A percentile compares a stretch with the other conserved stretches of the same genome.
Conservation (phyloP, 2,888 invertebrate species). For the Keiferia lycopersicella region DNA sequence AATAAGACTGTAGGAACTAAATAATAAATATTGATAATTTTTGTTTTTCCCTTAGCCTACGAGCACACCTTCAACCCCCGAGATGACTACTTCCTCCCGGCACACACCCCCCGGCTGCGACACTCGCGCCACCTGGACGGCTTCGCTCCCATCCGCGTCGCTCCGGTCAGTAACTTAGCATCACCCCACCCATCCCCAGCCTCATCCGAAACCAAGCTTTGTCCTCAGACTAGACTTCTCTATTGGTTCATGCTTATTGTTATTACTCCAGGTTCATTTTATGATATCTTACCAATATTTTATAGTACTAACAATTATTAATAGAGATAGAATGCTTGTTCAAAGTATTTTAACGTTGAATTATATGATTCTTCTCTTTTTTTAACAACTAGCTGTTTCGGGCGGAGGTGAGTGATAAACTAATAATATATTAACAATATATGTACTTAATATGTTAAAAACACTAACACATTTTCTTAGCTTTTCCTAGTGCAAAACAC, state of each 20-base stretch:
- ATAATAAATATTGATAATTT: neutral
- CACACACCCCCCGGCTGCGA: constrained; percentile 29
- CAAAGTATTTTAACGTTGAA: neutral
- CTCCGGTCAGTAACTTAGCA: constrained; percentile 61
- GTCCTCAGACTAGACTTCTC: neutral
- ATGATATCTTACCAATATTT: no score
- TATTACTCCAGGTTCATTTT: no score
- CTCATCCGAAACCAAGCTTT: constrained; percentile 27
- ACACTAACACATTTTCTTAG: neutral
- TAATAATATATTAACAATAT: neutral
- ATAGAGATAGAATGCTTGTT: neutral
- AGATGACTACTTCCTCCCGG: neutral
- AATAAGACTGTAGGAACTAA: no score
- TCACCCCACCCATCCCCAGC: neutral
- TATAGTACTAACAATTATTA: no score
- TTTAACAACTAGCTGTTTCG: neutral
- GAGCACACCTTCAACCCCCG: neutral
- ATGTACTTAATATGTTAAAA: neutral
- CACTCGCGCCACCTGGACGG: constrained; percentile 70
- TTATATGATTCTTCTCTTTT: neutral
- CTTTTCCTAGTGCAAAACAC: neutral
- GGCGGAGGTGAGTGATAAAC: neutral
- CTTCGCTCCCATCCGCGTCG: constrained; percentile 58
- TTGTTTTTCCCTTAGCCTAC: neutral
- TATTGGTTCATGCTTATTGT: neutral